Base-by-base conservation (phyloP, 2,888 invertebrate genomes). In the Perizoma affinitatum region DNA sequence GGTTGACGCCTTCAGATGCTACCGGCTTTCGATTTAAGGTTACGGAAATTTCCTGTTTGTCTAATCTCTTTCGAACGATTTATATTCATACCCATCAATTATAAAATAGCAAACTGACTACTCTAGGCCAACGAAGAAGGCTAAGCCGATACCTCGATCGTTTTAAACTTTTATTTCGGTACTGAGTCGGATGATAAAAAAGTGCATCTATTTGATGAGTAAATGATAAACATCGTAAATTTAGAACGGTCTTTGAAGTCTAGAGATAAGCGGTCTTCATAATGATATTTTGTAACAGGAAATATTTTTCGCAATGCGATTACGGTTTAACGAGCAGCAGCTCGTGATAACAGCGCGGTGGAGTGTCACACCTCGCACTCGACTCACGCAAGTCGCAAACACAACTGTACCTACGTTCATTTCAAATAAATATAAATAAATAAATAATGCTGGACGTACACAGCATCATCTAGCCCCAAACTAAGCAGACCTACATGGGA, bases 51-150 rank as follows among this genome's bases (percentile, higher is more conserved):
- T 73, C 75, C 76, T 73, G 73, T 69, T 75, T 70, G 65, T 60
- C 70, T 76, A 69, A 75, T 72, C 70, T 67, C 69, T 70, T 66
- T 64, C 64, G 73, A 78, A 79, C 72, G 71, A 71, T 71, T 67
- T 58, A 65, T 75, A 3, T 22, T 22, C 22, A 22, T 22, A 22
- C 22, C 22, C 3, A 79, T 83, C 78, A 76, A 77, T 79, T 79
- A 78, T 72, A 77, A 75, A 74, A 83, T 84, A 75, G 76, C 61
- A 71, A 65, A 71, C 68, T 67, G 84, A 84, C 76, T 87, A 84
- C 76, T 88, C 86, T 86, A 87, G 88, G 88, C 73, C 85, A 75
- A 62, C 56, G 54, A 49, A 69, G 81, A 84, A 86, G 82, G 84
- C 76, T 79, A 69, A 72, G 57, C 66, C 73, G 75, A 63, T 78